Evolutionary conservation across 2,113 vertebrate species (phyloP).

Genomic region (Chroicocephalus ridibundus): DNA sequence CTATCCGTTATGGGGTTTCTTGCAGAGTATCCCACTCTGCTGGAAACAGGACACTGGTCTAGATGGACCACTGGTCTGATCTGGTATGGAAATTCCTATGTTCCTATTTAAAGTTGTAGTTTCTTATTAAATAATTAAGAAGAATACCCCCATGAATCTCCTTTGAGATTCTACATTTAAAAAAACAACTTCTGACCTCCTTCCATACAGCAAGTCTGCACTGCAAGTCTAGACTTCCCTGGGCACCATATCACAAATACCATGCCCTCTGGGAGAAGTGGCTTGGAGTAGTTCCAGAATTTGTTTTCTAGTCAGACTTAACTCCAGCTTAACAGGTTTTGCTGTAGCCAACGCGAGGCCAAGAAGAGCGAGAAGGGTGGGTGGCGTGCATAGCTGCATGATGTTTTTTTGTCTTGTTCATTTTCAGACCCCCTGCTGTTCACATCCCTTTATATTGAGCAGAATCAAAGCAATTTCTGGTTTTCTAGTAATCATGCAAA

Average conservation of each 20-base stretch:
- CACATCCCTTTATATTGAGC: background rate
- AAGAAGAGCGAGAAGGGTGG: background rate
- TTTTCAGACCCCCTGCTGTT: background rate
- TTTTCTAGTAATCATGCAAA: background rate
- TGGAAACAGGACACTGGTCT: background rate
- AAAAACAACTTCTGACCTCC: background rate
- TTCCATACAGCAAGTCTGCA: background rate
- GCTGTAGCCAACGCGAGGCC: background rate
- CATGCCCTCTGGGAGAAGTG: background rate
- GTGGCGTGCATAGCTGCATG: background rate
- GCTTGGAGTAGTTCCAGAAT: background rate
- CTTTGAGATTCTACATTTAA: background rate
- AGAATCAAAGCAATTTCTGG: background rate
- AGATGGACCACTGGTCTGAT: background rate
- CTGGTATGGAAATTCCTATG: background rate
- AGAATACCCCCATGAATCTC: background rate
- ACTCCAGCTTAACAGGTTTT: slow-evolving; percentile 20
- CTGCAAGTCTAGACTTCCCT: background rate
- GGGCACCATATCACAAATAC: rapidly evolving
- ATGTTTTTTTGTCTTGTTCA: background rate
- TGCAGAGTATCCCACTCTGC: background rate
- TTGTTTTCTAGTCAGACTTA: background rate
- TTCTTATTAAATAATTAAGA: background rate
- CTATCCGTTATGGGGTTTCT: background rate
- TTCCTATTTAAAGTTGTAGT: background rate